Conservation (phyloP, 1,140 invertebrate genomes). For the Scaptomyza hsui region DNA sequence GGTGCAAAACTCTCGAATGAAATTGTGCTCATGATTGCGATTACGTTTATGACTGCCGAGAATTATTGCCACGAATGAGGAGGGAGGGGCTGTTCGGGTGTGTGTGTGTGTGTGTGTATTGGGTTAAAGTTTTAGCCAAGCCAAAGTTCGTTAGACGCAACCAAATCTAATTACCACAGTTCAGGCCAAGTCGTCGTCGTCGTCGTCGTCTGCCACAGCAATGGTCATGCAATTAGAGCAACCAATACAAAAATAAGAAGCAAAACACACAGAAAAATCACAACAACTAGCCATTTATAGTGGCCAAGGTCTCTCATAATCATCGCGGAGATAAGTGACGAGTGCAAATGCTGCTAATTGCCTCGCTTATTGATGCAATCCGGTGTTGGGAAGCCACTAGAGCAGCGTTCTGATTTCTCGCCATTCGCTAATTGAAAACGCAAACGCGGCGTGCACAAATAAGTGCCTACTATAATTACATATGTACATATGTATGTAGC, state of each 20-base stretch:
- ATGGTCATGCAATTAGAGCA: slow-evolving; percentile 37
- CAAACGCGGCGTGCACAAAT: slow-evolving; percentile 17
- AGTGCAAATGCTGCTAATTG: slow-evolving; percentile 29
- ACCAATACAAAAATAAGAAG: too few relatives aligned
- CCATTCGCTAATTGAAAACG: slow-evolving; percentile 40
- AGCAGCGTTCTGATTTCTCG: slow-evolving; percentile 32
- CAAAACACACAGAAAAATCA: too few relatives aligned
- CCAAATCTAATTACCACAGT: slow-evolving; percentile 67
- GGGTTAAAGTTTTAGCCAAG: slow-evolving; percentile 25
- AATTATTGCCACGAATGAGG: slow-evolving; percentile 38
- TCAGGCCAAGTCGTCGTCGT: background rate
- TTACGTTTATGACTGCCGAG: slow-evolving; percentile 68
- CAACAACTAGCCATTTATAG: background rate
- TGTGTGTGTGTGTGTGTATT: background rate
- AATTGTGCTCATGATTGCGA: slow-evolving; percentile 80
- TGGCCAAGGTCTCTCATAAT: slow-evolving; percentile 9
- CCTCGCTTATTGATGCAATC: slow-evolving; percentile 42
- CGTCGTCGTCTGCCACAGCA: slow-evolving; percentile 18
- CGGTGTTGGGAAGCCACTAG: slow-evolving; percentile 11
- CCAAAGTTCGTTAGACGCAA: slow-evolving; percentile 62
- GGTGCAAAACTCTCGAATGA: slow-evolving; percentile 66
- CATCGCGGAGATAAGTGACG: slow-evolving; percentile 18
- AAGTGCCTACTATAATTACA: background rate
- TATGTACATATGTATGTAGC: background rate
- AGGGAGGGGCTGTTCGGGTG: background rate